phyloP scores from a whole-genome alignment of 1,140 invertebrate species.

The Lordiphosa mommai region DNA sequence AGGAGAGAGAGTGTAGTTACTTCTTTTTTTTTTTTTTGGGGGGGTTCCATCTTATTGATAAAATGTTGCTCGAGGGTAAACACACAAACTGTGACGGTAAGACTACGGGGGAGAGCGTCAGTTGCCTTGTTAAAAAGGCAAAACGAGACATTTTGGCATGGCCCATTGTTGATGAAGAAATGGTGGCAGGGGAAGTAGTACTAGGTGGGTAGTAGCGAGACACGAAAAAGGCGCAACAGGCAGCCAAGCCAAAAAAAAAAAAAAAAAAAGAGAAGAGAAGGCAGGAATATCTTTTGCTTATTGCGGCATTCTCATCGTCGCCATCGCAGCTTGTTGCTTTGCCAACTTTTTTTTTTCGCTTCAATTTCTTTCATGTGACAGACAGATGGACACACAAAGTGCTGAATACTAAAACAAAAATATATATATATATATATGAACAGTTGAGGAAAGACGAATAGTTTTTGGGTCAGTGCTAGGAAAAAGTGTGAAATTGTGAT shows the following conservation, averaged over 20 bases:
- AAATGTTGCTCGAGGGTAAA: constrained; percentile 32
- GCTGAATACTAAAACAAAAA: neutral
- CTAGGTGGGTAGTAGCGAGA: constrained; percentile 2
- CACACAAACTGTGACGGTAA: constrained; percentile 10
- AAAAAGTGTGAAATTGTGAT: too few species aligned
- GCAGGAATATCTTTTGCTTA: neutral
- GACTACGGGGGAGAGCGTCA: constrained; percentile 13
- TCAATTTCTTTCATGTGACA: constrained; percentile 24
- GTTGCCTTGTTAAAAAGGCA: constrained; percentile 63
- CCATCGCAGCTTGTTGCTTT: constrained; percentile 73
- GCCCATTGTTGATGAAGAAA: constrained; percentile 49
- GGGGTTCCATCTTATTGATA: constrained; percentile 19
- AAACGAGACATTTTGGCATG: constrained; percentile 70
- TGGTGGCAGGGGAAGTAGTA: neutral
- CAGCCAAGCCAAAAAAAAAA: constrained; percentile 12
- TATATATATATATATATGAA: neutral
- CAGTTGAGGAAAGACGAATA: neutral
- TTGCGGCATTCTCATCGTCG: constrained; percentile 48
- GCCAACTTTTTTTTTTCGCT: constrained; percentile 49
- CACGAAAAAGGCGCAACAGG: constrained; percentile 74
- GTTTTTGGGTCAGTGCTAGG: neutral
- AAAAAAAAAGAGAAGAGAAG: constrained; percentile 9
- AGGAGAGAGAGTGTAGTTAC: neutral
- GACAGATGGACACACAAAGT: constrained; percentile 11
- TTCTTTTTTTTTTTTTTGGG: constrained; percentile 11